phyloP scores from a whole-genome alignment of 2,797 vertebrate species.

The Periparus ater region DNA sequence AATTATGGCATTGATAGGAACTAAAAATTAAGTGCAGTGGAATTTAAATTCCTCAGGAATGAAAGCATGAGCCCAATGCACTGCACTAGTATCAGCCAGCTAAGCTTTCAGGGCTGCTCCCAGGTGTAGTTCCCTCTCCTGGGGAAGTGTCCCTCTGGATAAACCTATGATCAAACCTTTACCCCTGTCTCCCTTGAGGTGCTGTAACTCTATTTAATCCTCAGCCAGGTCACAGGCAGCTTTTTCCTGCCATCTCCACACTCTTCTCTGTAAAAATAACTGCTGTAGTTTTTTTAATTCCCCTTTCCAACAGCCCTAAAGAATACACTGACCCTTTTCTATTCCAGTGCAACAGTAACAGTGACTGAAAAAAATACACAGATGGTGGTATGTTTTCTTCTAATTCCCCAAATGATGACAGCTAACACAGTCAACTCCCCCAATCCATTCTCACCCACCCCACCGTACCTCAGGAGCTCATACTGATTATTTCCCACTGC shows the following conservation, averaged over 20 bases:
- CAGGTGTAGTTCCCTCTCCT: not conserved
- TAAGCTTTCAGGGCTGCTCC: not conserved
- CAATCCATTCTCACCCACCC: not conserved
- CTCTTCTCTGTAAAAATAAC: not conserved
- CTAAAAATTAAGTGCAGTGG: not conserved
- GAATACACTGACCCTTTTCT: not conserved
- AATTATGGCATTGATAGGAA: not conserved
- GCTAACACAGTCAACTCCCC: not conserved
- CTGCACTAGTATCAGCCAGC: not conserved
- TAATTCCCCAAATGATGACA: not conserved
- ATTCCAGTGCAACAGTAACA: not conserved
- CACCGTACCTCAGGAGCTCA: not conserved
- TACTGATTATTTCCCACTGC: not conserved
- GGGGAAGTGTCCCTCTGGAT: not conserved
- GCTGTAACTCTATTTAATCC: not conserved
- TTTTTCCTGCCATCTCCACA: not conserved
- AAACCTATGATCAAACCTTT: not conserved
- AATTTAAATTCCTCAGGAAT: not conserved
- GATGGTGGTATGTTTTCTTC: not conserved
- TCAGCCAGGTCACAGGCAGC: not conserved
- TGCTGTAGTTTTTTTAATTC: not conserved
- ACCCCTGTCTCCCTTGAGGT: not conserved
- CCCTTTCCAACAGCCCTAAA: not conserved
- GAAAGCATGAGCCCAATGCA: not conserved
- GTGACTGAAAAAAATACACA: not conserved